Conservation (phyloP, 2,113 vertebrate species). For the Elaphurus davidianus region DNA sequence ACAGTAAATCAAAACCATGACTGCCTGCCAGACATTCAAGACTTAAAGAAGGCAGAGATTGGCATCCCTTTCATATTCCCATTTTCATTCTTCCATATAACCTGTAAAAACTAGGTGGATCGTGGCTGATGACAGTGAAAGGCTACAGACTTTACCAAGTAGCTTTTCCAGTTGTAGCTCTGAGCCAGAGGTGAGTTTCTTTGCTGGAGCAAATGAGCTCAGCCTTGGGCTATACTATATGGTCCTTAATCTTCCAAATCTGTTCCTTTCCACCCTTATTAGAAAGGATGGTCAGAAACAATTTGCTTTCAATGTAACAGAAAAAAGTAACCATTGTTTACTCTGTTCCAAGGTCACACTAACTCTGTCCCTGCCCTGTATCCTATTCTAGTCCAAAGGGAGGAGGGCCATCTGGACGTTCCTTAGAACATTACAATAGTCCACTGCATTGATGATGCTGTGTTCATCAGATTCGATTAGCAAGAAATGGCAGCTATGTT, state of each 20-base stretch:
- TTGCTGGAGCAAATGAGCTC: not conserved
- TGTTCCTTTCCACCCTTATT: not conserved
- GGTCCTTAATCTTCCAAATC: not conserved
- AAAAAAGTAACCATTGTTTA: not conserved
- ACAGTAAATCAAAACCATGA: not conserved
- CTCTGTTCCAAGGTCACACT: not conserved
- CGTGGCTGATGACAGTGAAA: not conserved
- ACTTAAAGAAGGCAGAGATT: not conserved
- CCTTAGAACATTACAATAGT: not conserved
- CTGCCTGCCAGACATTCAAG: not conserved
- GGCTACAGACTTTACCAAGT: not conserved
- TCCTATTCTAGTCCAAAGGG: not conserved
- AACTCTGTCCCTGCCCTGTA: not conserved
- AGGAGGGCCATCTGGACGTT: not conserved
- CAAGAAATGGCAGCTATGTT: not conserved
- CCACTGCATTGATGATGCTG: not conserved
- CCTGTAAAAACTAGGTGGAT: not conserved
- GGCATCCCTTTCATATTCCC: not conserved
- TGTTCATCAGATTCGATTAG: not conserved
- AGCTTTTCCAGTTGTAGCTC: not conserved
- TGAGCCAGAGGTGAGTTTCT: not conserved
- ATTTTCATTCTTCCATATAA: not conserved
- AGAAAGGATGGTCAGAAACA: not conserved
- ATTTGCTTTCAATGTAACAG: not conserved
- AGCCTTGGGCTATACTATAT: not conserved